Evolutionary conservation across 1,140 invertebrate species (phyloP).

Genomic region (Bombus balteatus): DNA sequence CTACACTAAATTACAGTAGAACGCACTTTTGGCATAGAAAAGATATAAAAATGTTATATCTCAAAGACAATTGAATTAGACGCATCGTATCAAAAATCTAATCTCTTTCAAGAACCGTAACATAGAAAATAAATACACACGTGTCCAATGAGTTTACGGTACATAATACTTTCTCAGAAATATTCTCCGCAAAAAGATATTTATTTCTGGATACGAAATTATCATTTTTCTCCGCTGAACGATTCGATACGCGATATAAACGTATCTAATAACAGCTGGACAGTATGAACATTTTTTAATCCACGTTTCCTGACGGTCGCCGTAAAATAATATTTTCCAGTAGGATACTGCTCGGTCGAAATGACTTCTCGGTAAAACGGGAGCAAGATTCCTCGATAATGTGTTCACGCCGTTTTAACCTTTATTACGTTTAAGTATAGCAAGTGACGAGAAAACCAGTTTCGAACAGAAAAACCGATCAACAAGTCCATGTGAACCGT

Average conservation of each 20-base stretch:
- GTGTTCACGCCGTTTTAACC: conserved; percentile 26
- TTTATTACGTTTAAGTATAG: conserved; percentile 48
- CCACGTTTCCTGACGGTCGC: not conserved
- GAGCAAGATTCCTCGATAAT: conserved; percentile 41
- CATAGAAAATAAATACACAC: no score
- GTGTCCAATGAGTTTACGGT: no score
- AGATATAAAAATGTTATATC: no score
- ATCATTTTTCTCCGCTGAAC: not conserved
- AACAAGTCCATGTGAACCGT: conserved; percentile 45
- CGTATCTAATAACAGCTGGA: not conserved
- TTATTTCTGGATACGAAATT: not conserved
- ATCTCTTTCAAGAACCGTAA: no score
- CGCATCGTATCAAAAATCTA: no score
- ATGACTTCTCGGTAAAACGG: conserved; percentile 20
- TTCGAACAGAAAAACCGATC: conserved; percentile 45
- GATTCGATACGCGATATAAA: not conserved
- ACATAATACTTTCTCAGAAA: no score
- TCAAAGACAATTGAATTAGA: no score
- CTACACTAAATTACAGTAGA: no score
- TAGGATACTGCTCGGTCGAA: not conserved
- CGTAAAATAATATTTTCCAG: not conserved
- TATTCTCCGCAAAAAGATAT: not conserved
- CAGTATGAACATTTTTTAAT: not conserved
- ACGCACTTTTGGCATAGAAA: no score
- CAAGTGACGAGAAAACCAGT: conserved; percentile 59